phyloP scores from a whole-genome alignment of 2,888 invertebrate genomes.

The Tetragonula carbonaria region DNA sequence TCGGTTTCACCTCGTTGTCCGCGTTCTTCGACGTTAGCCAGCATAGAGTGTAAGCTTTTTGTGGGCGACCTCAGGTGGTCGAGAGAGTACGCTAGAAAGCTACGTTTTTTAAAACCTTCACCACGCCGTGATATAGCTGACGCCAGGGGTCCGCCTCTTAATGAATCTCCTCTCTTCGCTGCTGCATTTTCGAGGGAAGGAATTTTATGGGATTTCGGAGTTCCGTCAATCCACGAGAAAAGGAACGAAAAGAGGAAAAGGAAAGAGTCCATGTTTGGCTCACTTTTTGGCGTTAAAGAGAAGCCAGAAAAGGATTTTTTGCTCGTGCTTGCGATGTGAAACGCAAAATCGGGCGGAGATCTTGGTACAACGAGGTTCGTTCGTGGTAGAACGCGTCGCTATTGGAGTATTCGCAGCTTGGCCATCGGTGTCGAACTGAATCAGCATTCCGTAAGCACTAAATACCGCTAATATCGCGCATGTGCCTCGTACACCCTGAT shows the following conservation, averaged over 20 bases:
- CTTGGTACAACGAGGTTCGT: conserved; percentile 7
- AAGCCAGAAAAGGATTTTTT: not conserved
- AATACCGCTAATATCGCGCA: conserved; percentile 73
- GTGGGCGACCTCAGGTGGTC: conserved; percentile 51
- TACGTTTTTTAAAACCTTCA: conserved; percentile 35
- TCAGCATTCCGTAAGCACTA: conserved; percentile 75
- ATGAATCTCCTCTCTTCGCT: conserved; percentile 15
- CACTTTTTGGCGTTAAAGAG: not conserved
- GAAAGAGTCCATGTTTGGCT: not conserved
- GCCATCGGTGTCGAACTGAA: conserved; percentile 75
- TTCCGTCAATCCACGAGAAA: not conserved
- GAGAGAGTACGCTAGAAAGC: conserved; percentile 33
- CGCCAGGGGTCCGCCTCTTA: conserved; percentile 23
- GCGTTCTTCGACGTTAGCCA: conserved; percentile 8
- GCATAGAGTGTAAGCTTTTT: conserved; percentile 21
- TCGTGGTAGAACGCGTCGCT: conserved; percentile 9
- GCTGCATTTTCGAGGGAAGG: not conserved
- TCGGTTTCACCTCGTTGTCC: not conserved
- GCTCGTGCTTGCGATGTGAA: not conserved
- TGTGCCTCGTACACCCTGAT: conserved; percentile 63
- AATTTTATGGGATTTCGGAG: conserved; percentile 39
- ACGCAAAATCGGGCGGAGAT: not conserved
- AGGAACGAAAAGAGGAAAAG: not conserved
- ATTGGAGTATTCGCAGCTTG: conserved; percentile 53
- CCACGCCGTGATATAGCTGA: conserved; percentile 24